Base-by-base conservation (phyloP, 2,797 vertebrate species). In the Champsocephalus gunnari region DNA sequence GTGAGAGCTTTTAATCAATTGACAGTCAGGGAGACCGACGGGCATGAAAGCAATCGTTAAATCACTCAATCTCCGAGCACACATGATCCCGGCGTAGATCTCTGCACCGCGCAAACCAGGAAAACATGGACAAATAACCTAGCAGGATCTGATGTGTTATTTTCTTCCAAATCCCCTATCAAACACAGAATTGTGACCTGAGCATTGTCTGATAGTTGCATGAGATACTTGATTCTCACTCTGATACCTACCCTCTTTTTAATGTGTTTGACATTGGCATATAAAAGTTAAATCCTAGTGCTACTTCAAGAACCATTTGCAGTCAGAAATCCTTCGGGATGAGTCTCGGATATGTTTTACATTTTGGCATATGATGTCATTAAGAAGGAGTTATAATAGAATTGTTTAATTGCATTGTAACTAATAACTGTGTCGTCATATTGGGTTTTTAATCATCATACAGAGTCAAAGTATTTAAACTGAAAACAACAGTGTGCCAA, bases 11-110 rank as follows among this genome's bases (percentile, higher is more conserved):
- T 44, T 70, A 59, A 82, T 86, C 51, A 47, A 67, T 87, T 65
- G 87, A 89, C 79, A 83, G 59, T 62, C 63, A 41, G 44, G 60
- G 59, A 59, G 75, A 77, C 82, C 57, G 54, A 49, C 75, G 12
- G n/a, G 63, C 53, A 78, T 75, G 65, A 88, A 83, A 82, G 80
- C 75, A 75, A 82, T 66, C 14, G n/a, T 51, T 32, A 55, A 62
- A 48, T 47, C 71, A 34, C 69, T 84, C 63, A 56, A 47, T 80
- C 80, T 48, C 62, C 0, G 9, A 51, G 62, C 54, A 62, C 72
- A 80, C 55, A 87, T 84, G 72, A 87, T 73, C 77, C 60, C 5
- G 11, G 66, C 56, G 72, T 70, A 71, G 51, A 45, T 81, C 54
- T 75, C 61, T 76, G 61, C 66, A 48, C 53, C 47, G 43, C 59